Percentiles rank a stretch among this genome's conserved stretches.
phyloP scores from a whole-genome alignment of 2,888 invertebrate genomes.

The Conistra vaccinii region DNA sequence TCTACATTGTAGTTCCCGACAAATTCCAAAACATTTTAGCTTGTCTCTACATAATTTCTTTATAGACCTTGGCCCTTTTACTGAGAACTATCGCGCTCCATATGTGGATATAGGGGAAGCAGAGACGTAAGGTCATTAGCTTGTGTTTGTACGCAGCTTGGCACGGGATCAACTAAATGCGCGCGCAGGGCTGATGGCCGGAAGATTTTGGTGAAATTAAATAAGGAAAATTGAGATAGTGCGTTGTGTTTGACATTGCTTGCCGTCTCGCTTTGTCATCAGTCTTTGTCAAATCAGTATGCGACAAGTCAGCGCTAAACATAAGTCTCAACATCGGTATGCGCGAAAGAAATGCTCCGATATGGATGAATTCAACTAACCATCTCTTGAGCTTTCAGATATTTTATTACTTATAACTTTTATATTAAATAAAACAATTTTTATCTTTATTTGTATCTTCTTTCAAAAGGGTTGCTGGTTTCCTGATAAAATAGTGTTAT shows the following conservation, averaged over 20 bases:
- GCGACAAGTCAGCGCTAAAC: background rate
- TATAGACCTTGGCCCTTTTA: constrained; percentile 57
- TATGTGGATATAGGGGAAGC: constrained; percentile 70
- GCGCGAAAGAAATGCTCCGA: no score
- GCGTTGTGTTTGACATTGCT: constrained; percentile 24
- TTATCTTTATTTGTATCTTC: no score
- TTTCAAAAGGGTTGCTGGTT: background rate
- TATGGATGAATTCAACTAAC: background rate
- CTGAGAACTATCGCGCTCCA: constrained; percentile 57
- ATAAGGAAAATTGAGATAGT: constrained; percentile 36
- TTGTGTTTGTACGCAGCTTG: constrained; percentile 70
- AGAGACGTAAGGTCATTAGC: constrained; percentile 73
- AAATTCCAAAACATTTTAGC: constrained; percentile 8
- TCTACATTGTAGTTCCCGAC: background rate
- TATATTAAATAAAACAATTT: no score
- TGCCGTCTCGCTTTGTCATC: constrained; percentile 13
- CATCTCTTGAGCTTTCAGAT: background rate
- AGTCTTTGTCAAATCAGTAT: constrained; percentile 6
- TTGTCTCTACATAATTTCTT: constrained; percentile 32
- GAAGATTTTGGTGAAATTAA: constrained; percentile 21
- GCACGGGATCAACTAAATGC: constrained; percentile 66
- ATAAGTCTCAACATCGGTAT: background rate
- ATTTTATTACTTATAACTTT: background rate
- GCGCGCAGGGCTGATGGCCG: constrained; percentile 33
- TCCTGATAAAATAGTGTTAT: background rate